Conservation (phyloP, 2,113 vertebrate genomes). For the Mellivora capensis region DNA sequence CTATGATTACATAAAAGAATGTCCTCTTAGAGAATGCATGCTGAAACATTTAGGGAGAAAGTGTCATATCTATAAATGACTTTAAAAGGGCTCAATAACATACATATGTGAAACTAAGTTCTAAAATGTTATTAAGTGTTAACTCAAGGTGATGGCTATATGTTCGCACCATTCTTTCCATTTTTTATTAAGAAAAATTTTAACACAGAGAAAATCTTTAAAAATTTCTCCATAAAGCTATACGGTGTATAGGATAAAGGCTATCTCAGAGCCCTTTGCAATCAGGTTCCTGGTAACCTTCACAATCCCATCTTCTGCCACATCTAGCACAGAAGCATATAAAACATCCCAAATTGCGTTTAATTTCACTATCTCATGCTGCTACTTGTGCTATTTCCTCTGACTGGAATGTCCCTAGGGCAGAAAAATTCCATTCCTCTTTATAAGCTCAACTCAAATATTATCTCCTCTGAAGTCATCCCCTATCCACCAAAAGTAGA, state of each 20-base stretch:
- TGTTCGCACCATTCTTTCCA: not conserved
- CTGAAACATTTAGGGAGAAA: not conserved
- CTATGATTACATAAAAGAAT: not conserved
- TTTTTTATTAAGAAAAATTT: not conserved
- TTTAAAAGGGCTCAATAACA: not conserved
- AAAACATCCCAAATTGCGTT: not conserved
- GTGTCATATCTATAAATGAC: not conserved
- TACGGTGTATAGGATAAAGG: not conserved
- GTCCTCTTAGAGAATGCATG: not conserved
- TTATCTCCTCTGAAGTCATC: not conserved
- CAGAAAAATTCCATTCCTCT: not conserved
- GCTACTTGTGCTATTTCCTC: not conserved
- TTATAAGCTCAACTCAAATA: not conserved
- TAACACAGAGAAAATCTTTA: not conserved
- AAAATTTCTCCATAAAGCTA: not conserved
- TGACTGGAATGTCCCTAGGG: not conserved
- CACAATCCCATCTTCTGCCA: not conserved
- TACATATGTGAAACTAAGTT: not conserved
- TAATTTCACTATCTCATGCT: not conserved
- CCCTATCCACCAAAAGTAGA: not conserved
- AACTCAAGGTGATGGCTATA: not conserved
- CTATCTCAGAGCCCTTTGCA: not conserved
- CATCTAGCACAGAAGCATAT: not conserved
- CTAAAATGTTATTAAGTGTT: not conserved
- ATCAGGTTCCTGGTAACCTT: not conserved